Conservation (phyloP, 2,888 invertebrate genomes). For the Caenorhabditis doughertyi region DNA sequence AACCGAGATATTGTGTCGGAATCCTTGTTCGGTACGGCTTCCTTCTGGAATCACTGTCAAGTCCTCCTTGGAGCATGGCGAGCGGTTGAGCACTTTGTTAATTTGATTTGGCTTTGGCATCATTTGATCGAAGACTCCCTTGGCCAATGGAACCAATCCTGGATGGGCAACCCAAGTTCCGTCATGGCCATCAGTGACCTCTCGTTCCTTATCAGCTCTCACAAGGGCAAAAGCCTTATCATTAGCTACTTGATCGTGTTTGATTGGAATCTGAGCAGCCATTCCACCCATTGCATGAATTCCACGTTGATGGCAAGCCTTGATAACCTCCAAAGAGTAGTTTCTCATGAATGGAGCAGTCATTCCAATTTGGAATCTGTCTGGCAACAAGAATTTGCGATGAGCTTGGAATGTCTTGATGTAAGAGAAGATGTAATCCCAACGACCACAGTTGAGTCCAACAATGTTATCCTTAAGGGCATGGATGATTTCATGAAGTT, state of each 20-base stretch:
- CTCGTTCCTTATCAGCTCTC: conserved; percentile 82
- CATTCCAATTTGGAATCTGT: conserved; percentile 86
- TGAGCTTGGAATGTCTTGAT: conserved; percentile 84
- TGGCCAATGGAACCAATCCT: conserved; percentile 85
- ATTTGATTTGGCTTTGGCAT: conserved; percentile 79
- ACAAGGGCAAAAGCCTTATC: conserved; percentile 79
- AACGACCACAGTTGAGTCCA: conserved; percentile 89
- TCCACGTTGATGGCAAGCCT: conserved; percentile 84
- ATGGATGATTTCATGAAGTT: conserved; percentile 87
- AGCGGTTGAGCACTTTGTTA: conserved; percentile 71
- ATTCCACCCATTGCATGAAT: conserved; percentile 83
- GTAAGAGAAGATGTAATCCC: conserved; percentile 86
- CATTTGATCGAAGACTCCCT: conserved; percentile 75
- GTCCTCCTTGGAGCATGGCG: conserved; percentile 70
- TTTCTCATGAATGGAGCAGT: conserved; percentile 86
- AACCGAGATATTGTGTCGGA: conserved; percentile 87
- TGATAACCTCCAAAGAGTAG: conserved; percentile 86
- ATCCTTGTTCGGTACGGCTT: conserved; percentile 86
- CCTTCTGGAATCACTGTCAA: conserved; percentile 85
- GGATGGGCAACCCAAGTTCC: conserved; percentile 88
- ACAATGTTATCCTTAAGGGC: conserved; percentile 87
- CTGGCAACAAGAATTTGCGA: conserved; percentile 87
- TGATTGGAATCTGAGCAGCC: conserved; percentile 86
- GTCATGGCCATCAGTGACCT: conserved; percentile 85
- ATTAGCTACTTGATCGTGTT: conserved; percentile 77